Conservation (phyloP, 2,888 invertebrate species). For the Melieria crassipennis region DNA sequence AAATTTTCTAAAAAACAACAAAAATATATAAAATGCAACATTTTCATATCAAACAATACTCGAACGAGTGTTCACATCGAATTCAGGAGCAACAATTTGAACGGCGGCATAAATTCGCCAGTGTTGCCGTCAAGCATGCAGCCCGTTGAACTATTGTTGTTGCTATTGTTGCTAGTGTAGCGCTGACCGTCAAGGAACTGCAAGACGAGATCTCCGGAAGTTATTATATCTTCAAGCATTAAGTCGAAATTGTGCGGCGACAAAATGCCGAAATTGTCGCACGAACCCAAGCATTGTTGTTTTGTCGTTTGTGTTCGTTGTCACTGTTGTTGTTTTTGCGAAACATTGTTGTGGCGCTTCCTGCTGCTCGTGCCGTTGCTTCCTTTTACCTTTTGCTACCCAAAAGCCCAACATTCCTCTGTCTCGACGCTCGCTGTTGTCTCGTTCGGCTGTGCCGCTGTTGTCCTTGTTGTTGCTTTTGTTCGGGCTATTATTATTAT, state of each 20-base stretch:
- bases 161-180: too few relatives aligned
- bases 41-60: too few relatives aligned
- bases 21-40: too few relatives aligned
- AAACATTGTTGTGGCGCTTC: constrained; percentile 10
- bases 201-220: constrained; percentile 58
- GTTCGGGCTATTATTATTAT: constrained; percentile 28
- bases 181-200: not conserved
- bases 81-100: too few relatives aligned
- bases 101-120: too few relatives aligned
- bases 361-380: not conserved
- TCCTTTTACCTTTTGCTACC: too few relatives aligned
- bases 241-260: constrained; percentile 41
- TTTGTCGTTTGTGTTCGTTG: not conserved
- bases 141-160: too few relatives aligned
- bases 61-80: too few relatives aligned
- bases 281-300: constrained; percentile 2
- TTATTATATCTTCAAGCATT: constrained; percentile 63
- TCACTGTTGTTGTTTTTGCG: constrained; percentile 22
- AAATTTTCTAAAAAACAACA: too few relatives aligned
- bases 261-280: constrained; percentile 24
- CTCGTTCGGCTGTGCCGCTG: constrained; percentile 24
- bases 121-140: too few relatives aligned
- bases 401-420: not conserved
- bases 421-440: constrained; percentile 10
- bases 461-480: constrained; percentile 42